Evolutionary conservation across 2,888 invertebrate genomes (phyloP).

Genomic region (Apotomis capreana): DNA sequence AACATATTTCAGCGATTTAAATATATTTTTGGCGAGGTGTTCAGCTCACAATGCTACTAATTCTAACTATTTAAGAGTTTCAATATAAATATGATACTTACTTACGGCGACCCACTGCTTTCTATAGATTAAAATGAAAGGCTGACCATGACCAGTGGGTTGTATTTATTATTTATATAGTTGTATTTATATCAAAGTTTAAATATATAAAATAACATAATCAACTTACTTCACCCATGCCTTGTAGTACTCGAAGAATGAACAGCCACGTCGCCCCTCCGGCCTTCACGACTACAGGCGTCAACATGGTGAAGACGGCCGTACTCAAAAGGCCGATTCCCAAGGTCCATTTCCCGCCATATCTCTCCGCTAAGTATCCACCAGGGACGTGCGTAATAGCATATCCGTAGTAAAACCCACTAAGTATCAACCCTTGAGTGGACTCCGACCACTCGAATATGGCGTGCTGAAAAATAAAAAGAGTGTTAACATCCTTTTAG

Average conservation of each 20-base stretch:
- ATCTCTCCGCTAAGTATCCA: constrained; percentile 90
- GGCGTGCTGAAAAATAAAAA: constrained; percentile 66
- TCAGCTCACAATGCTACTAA: too few relatives aligned
- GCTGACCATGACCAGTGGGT: too few relatives aligned
- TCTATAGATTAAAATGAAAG: too few relatives aligned
- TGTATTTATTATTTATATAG: too few relatives aligned
- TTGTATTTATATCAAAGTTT: too few relatives aligned
- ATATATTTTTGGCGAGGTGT: too few relatives aligned
- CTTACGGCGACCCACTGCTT: too few relatives aligned
- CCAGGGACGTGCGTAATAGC: constrained; percentile 94
- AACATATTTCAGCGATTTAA: too few relatives aligned
- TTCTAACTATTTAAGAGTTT: too few relatives aligned
- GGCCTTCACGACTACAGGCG: constrained; percentile 87
- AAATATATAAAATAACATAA: too few relatives aligned
- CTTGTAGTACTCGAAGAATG: constrained; percentile 86
- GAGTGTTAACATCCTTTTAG: constrained; percentile 36
- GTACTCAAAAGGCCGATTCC: constrained; percentile 92
- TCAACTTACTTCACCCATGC: constrained; percentile 88
- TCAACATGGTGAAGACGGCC: constrained; percentile 90
- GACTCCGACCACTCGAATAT: constrained; percentile 88
- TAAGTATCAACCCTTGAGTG: constrained; percentile 90
- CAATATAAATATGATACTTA: too few relatives aligned
- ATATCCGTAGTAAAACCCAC: constrained; percentile 94
- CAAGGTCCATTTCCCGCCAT: constrained; percentile 93
- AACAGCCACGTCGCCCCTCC: constrained; percentile 84